Evolutionary conservation across 1,140 invertebrate species (phyloP), one percentile per base, ranked within the genome.

Genomic region (Cataglyphis hispanica): DNA sequence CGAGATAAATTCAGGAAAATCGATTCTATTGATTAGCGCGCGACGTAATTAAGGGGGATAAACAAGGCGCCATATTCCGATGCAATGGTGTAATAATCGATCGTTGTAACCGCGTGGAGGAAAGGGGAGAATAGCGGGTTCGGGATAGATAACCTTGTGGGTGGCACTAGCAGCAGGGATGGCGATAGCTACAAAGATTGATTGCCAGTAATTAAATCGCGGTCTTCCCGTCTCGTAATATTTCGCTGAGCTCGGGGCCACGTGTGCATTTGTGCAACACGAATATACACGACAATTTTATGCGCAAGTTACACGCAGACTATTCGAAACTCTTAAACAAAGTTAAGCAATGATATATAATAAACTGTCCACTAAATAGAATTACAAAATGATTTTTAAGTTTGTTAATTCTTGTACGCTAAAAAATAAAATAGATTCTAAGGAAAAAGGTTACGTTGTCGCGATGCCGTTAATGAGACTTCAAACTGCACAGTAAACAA

Each of bases 81-180:
- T 87, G 88, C 87, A 85, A 87, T 84, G 88, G 67, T 81, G 63
- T 87, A 90, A 89, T 90, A 89, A 90, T 85, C 89, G 89, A 90
- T 85, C 89, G 80, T 63, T 89, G 85, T 60, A 58, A 61, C 56
- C 56, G n/a, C 1, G 53, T 31, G 56, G 13, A 61, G 27, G 85
- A 66, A 78, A 72, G 66, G 60, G 78, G 53, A 31, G 72, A 74
- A 60, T 40, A 67, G 74, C 67, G 53, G 75, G 85, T 69, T 27
- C 46, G 78, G 53, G n/a, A 37, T 69, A 87, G 88, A 88, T 86
- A 88, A 88, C 83, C n/a, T 70, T 67, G 58, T 61, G 83, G 43
- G 80, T 67, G 70, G 63, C 78, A 89, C 78, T 27, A 70, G 37
- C 76, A 85, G 64, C 76, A 53, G 22, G 58, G 46, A 58, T 72